phyloP scores from a whole-genome alignment of 1,140 invertebrate species.

The Leptinotarsa defecta region DNA sequence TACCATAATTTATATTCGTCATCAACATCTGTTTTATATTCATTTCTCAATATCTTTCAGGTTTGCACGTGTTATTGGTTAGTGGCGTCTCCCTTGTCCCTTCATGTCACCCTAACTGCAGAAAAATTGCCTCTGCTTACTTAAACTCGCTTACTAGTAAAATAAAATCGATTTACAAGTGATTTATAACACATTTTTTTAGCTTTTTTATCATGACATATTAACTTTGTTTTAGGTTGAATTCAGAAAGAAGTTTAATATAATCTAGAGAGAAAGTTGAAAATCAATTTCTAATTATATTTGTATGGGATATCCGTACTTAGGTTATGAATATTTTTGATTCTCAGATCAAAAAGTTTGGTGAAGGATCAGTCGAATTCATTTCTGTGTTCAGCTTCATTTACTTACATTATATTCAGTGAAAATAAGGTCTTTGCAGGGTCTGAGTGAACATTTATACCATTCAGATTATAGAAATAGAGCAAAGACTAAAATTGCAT shows the following conservation, averaged over 20 bases:
- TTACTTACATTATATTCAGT: no score
- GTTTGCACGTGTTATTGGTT: slow-evolving; percentile 52
- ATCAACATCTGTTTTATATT: no score
- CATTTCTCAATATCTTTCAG: slow-evolving; percentile 45
- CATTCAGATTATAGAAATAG: no score
- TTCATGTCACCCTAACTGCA: slow-evolving; percentile 54
- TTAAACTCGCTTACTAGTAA: slow-evolving; percentile 51
- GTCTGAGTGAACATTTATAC: no score
- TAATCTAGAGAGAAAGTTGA: slow-evolving; percentile 1
- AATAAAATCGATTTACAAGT: neutral
- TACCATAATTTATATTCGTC: no score
- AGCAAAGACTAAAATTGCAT: no score
- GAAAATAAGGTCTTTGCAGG: no score
- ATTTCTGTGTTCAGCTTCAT: no score
- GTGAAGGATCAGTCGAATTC: no score
- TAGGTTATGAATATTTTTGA: slow-evolving; percentile 30
- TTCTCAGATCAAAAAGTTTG: slow-evolving; percentile 11
- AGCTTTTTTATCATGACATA: slow-evolving; percentile 17
- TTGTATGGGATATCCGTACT: slow-evolving; percentile 23
- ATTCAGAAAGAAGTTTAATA: neutral
- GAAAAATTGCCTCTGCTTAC: slow-evolving; percentile 46
- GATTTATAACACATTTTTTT: slow-evolving; percentile 31
- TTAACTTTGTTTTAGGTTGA: neutral
- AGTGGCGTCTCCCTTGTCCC: slow-evolving; percentile 50
- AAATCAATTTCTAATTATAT: slow-evolving; percentile 20